Evolutionary conservation across 2,113 vertebrate genomes (phyloP).

Genomic region (Xenopus tropicalis): UCB_Xtro_10.0 CM004444.2:121573001-121573500

Average conservation of each 20-base stretch:
- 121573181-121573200: conserved; percentile 8
- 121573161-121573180: conserved; percentile 21
- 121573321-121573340: conserved; percentile 38
- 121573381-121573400: conserved; percentile 30
- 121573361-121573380: conserved; percentile 23
- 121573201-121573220: conserved; percentile 6
- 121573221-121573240: conserved; percentile 18
- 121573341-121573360: background rate
- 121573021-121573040: too few relatives aligned
- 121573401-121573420: conserved; percentile 32
- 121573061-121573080: too few relatives aligned
- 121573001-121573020: too few relatives aligned
- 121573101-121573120: too few relatives aligned
- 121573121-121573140: background rate
- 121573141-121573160: background rate
- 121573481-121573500: conserved; percentile 46
- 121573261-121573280: background rate
- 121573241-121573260: conserved; percentile 23
- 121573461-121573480: conserved; percentile 30
- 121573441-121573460: conserved; percentile 40
- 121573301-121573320: conserved; percentile 30
- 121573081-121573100: too few relatives aligned
- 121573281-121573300: conserved; percentile 32
- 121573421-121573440: conserved; percentile 32
- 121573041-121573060: too few relatives aligned